Conservation (phyloP, 2,888 invertebrate species). For the Orthonevra nobilis region DNA sequence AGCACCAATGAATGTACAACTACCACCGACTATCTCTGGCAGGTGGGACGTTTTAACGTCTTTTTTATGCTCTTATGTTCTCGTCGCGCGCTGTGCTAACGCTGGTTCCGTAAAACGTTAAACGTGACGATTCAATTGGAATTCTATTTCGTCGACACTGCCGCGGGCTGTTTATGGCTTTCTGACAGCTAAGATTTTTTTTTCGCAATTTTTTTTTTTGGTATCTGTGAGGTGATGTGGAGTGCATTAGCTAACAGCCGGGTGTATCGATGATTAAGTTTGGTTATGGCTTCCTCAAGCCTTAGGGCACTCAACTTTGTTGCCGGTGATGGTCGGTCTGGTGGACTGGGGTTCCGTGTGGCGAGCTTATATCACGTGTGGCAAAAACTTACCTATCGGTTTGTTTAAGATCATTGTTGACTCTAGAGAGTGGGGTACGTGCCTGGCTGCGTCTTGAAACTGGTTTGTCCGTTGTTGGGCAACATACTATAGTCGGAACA, state of each 20-base stretch:
- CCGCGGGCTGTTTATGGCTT: slow-evolving; percentile 13
- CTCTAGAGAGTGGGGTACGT: background rate
- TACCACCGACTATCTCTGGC: background rate
- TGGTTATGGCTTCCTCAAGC: slow-evolving; percentile 50
- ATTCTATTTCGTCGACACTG: slow-evolving; percentile 33
- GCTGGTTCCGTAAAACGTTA: slow-evolving; percentile 46
- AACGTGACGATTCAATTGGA: slow-evolving; percentile 58
- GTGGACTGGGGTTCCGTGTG: slow-evolving; percentile 13
- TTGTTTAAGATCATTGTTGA: background rate
- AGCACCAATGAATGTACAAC: slow-evolving; percentile 14
- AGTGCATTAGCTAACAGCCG: slow-evolving; percentile 27
- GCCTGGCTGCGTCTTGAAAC: slow-evolving; percentile 30
- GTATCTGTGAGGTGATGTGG: slow-evolving; percentile 5
- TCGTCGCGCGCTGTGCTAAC: too few species aligned
- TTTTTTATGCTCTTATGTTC: slow-evolving; percentile 41
- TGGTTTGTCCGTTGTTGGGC: slow-evolving; percentile 39
- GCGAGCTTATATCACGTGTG: background rate
- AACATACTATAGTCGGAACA: slow-evolving; percentile 48
- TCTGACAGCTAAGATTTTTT: slow-evolving; percentile 22
- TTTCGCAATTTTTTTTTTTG: background rate
- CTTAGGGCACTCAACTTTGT: slow-evolving; percentile 51
- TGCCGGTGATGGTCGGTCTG: background rate
- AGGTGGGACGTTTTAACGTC: slow-evolving; percentile 13
- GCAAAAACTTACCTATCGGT: background rate
- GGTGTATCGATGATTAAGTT: slow-evolving; percentile 43